Evolutionary conservation across 1,140 invertebrate genomes (phyloP), one percentile per base, ranked within the genome.

Genomic region (Drosophila repleta): DNA sequence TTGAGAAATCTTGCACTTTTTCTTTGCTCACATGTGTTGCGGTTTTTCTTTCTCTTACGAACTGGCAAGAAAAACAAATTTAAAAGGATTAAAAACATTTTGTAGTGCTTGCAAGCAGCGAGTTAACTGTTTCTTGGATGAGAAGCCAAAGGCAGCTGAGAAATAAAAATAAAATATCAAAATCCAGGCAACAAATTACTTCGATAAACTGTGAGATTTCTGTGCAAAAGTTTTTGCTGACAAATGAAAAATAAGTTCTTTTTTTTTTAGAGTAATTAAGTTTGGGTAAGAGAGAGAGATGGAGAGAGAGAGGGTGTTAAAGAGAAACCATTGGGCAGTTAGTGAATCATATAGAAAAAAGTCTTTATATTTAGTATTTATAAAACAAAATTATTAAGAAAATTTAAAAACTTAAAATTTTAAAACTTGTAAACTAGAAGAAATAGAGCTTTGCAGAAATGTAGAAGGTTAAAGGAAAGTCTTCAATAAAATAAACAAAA

Each of bases 31-130:
- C 63, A 70, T 79, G 75, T 70, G 79, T 67, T 74, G 79, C 39
- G 63, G 63, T 56, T 71, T 56, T 56, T 56, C 17, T 52, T 52
- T 24, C 21, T 41, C 7, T 55, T 20, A 49, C 11, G 32, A 35
- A 52, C 41, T 60, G 20, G 32, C 26, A 35, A 74, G 64, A 56
- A 77, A 79, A 83, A 70, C 62, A 88, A 82, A 87, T 88, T 87
- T 88, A 69, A 87, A 87, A 79, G 78, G 82, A 87, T 87, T 87
- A 88, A 73, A 69, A 87, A 61, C 63, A 73, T 62, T 67, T 64
- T 65, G 69, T 69, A 72, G 68, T 67, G 56, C 65, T 79, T 53
- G 78, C 45, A 66, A 35, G 46, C 1, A 37, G 18, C 24, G 15
- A 57, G 52, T 41, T 45, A 49, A 65, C 55, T 60, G n/a, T 60